phyloP scores from a whole-genome alignment of 2,888 invertebrate genomes.

The Polyommatus icarus region DNA sequence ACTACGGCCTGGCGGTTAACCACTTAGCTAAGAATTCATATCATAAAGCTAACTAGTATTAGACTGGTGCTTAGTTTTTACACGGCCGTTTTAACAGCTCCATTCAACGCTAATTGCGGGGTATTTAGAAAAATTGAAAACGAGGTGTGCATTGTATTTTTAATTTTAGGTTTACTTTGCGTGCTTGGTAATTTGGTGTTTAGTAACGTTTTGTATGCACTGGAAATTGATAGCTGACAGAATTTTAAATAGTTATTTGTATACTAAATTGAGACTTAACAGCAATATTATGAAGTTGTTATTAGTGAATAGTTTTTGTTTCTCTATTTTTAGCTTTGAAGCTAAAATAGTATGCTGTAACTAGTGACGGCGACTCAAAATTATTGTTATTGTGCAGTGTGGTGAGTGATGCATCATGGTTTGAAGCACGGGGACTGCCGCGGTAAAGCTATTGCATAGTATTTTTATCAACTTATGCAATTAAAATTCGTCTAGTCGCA shows the following conservation, averaged over 20 bases:
- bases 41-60: conserved; percentile 42
- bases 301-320: neutral
- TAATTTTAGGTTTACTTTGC: conserved; percentile 6
- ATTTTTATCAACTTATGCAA: too few species aligned
- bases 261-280: neutral
- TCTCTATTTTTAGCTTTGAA: neutral
- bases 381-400: too few species aligned
- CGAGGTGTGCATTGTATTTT: conserved; percentile 24
- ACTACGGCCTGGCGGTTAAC: conserved; percentile 45
- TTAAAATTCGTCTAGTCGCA: too few species aligned
- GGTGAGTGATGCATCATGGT: too few species aligned
- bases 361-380: too few species aligned
- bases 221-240: neutral
- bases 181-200: neutral
- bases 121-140: conserved; percentile 34
- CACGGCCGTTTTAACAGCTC: conserved; percentile 35
- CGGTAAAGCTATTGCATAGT: too few species aligned
- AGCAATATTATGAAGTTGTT: neutral
- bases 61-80: conserved; percentile 41
- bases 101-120: conserved; percentile 33
- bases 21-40: conserved; percentile 49
- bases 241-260: neutral
- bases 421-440: too few species aligned
- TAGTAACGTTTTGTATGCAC: neutral
- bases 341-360: too few species aligned